phyloP scores from a whole-genome alignment of 2,888 invertebrate species.

The Lasius platythorax region DNA sequence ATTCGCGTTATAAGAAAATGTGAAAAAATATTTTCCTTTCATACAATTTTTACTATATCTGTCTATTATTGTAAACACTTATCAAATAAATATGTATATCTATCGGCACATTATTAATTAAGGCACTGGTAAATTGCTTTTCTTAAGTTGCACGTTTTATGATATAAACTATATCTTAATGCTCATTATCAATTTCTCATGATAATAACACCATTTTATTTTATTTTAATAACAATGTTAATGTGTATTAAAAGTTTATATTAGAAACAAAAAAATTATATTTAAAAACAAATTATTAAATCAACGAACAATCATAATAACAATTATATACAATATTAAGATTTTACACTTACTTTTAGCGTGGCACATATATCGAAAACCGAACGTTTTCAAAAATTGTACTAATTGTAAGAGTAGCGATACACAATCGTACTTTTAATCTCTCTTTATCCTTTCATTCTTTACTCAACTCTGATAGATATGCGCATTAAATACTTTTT shows the following conservation, averaged over 20 bases:
- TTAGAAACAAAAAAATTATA: not conserved
- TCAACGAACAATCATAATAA: constrained; percentile 20
- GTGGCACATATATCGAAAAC: constrained; percentile 42
- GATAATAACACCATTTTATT: not conserved
- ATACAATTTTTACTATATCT: not conserved
- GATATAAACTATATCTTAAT: not conserved
- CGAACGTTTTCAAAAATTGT: constrained; percentile 14
- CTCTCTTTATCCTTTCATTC: constrained; percentile 3
- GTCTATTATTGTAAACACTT: constrained; percentile 3
- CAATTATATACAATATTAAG: constrained; percentile 34
- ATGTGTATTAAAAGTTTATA: constrained; percentile 5
- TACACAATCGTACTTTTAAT: constrained; percentile 15
- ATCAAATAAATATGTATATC: constrained; percentile 11
- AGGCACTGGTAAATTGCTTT: not conserved
- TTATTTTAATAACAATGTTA: constrained; percentile 14
- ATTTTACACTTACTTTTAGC: constrained; percentile 17
- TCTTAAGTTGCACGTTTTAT: not conserved
- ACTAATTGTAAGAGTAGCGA: not conserved
- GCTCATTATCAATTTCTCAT: not conserved
- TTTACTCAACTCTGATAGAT: not conserved
- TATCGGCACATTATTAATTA: constrained; percentile 27
- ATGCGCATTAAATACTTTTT: constrained; percentile 6
- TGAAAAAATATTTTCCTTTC: not conserved
- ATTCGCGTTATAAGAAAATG: not conserved
- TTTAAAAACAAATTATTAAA: constrained; percentile 15